A percentile compares a stretch with the other conserved stretches of the same genome.
Conservation (phyloP, 2,113 vertebrate genomes). For the Plotosus lineatus region DNA sequence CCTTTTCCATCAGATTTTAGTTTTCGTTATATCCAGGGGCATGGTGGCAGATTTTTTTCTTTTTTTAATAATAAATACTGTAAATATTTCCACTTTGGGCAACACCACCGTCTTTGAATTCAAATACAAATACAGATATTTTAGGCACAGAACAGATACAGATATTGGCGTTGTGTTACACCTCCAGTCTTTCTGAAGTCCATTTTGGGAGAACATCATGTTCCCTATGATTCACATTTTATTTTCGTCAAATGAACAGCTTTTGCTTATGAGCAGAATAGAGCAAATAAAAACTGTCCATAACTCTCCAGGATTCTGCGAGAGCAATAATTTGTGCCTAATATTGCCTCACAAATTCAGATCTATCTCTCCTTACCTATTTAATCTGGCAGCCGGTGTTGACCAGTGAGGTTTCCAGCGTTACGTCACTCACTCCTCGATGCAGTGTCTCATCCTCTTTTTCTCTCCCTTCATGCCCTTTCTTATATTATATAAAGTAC, state of each 20-base stretch:
- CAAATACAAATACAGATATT: not conserved
- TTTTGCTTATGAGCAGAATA: slow-evolving; percentile 29
- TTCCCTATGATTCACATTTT: slow-evolving; percentile 26
- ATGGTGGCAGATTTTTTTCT: not conserved
- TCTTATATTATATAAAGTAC: not conserved
- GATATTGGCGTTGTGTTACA: slow-evolving; percentile 2
- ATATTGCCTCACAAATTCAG: not conserved
- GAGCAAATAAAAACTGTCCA: slow-evolving; percentile 29
- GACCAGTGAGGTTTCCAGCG: slow-evolving; percentile 9
- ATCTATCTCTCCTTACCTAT: not conserved
- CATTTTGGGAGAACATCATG: slow-evolving; percentile 20
- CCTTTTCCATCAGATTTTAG: not conserved
- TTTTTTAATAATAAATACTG: not conserved
- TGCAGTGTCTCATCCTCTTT: not conserved
- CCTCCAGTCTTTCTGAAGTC: not conserved
- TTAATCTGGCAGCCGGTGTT: not conserved
- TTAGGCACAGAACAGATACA: not conserved
- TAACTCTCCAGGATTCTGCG: slow-evolving; percentile 31
- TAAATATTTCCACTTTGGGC: not conserved
- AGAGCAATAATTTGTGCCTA: not conserved
- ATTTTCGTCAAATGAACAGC: slow-evolving; percentile 28
- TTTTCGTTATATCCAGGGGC: not conserved
- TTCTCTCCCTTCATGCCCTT: not conserved
- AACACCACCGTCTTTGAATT: not conserved
- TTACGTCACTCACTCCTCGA: slow-evolving; percentile 4